Evolutionary conservation across 2,113 vertebrate species (phyloP), one percentile per base, ranked within the genome.

Genomic region (Climacteris rufus): DNA sequence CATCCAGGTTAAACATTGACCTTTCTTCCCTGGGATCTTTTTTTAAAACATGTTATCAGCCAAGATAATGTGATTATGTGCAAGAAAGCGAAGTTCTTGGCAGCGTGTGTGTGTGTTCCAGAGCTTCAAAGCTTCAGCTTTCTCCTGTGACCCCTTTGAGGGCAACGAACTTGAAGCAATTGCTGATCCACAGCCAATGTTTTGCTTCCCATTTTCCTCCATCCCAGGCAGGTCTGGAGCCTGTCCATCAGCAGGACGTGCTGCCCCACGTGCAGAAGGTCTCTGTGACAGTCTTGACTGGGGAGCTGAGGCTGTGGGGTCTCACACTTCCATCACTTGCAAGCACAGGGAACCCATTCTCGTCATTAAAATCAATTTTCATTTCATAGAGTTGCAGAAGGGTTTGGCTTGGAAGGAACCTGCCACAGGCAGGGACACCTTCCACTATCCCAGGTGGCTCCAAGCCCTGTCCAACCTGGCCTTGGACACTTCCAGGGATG

Each of bases 111-210:
- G 17, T 17, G 31, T 6, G 59, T 12, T 53, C 64, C 19, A 5
- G n/a, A 63, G 10, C 75, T 83, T 45, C 71, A 61, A 25, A 77
- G 15, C 44, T 44, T 39, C 44, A 28, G 30, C 56, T 61, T 83
- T 56, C 57, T 21, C 31, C 31, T 10, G 24, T 9, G 31, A 69
- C 7, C 12, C 11, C 19, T 49, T 7, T 19, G 53, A 3, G 49
- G 17, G 15, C 53, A 40, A 19, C 10, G 33, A 80, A n/a, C 64
- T 27, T 17, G 54, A 81, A 60, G 35, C 25, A 16, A 50, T 7
- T 0, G 0, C 83, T 50, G 53, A 49, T 44, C 18, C 33, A 11
- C 19, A 37, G 50, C 22, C 27, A 27, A 4, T 8, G n/a, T 24
- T 71, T 60, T 27, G 35, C 4, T 42, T 56, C 17, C 17, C 7